Percentiles rank a stretch among this genome's conserved stretches.
Evolutionary conservation across 1,140 invertebrate genomes (phyloP).

Genomic region (Potamilus streckersoni): DNA sequence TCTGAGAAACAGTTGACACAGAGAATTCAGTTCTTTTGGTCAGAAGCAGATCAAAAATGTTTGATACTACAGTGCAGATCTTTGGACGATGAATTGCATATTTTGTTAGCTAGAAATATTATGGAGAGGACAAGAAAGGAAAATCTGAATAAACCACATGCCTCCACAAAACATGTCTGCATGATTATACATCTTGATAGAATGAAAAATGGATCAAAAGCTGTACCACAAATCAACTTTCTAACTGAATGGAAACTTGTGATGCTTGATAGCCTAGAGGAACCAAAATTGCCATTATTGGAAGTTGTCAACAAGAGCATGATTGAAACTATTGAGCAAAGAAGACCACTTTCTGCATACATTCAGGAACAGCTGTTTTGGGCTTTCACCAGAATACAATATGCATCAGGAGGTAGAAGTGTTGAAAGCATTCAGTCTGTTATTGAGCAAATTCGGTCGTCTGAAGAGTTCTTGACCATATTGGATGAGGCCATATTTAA

Average conservation of each 20-base stretch:
- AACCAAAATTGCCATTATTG: slow-evolving; percentile 15
- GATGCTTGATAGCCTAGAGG: slow-evolving; percentile 36
- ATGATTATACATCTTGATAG: slow-evolving; percentile 38
- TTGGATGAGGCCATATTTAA: slow-evolving; percentile 23
- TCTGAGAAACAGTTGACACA: slow-evolving; percentile 43
- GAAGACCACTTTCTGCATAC: slow-evolving; percentile 18
- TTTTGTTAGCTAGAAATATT: slow-evolving; percentile 41
- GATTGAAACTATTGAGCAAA: slow-evolving; percentile 23
- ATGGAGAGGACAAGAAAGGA: slow-evolving; percentile 33
- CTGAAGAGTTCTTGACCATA: slow-evolving; percentile 15
- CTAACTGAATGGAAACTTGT: slow-evolving; percentile 39
- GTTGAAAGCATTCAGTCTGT: slow-evolving; percentile 26
- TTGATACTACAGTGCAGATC: slow-evolving; percentile 35
- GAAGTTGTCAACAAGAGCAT: slow-evolving; percentile 10
- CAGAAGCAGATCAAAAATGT: slow-evolving; percentile 13
- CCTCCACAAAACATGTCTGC: slow-evolving; percentile 29
- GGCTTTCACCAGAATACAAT: slow-evolving; percentile 46
- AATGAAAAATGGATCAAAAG: neutral
- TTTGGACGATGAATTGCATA: slow-evolving; percentile 28
- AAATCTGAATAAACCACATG: neutral
- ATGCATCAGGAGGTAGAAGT: slow-evolving; percentile 20
- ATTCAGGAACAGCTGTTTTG: slow-evolving; percentile 39
- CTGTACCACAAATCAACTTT: slow-evolving; percentile 37
- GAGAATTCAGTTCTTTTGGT: slow-evolving; percentile 35
- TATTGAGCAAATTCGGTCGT: slow-evolving; percentile 18